These are phyloP conservation scores for Bhutanitis thaidina DNA, from an alignment of 2,888 invertebrate genomes.

Conservation along the genomic window DNA sequence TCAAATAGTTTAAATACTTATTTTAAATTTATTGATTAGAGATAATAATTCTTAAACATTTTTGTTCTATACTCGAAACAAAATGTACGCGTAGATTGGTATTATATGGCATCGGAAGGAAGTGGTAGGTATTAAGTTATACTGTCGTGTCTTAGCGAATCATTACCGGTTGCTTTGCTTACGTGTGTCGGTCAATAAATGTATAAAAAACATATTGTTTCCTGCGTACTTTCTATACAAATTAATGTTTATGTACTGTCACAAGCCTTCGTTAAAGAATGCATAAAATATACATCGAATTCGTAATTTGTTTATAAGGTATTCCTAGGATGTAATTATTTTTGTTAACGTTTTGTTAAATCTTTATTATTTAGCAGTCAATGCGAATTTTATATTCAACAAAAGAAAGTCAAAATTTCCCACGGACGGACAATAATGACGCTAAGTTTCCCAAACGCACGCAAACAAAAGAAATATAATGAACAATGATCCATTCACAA, in stretches of 20 bases:
- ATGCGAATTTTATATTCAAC: slow-evolving; percentile 1
- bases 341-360: too few relatives aligned
- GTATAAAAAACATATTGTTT: slow-evolving; percentile 53
- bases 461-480: slow-evolving; percentile 38
- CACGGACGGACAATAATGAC: slow-evolving; percentile 34
- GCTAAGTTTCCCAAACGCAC: slow-evolving; percentile 38
- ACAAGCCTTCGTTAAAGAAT: slow-evolving; percentile 9
- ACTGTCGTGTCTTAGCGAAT: slow-evolving; percentile 58
- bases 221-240: slow-evolving; percentile 55
- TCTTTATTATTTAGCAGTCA: too few relatives aligned
- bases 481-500: slow-evolving; percentile 63
- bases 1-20: slow-evolving; percentile 51
- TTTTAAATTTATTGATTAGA: slow-evolving; percentile 9
- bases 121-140: slow-evolving; percentile 67
- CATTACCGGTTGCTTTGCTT: slow-evolving; percentile 45
- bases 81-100: not conserved
- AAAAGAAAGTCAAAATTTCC: slow-evolving; percentile 24
- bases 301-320: not conserved
- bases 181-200: slow-evolving; percentile 22
- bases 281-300: not conserved
- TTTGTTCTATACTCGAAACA: not conserved
- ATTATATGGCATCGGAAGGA: slow-evolving; percentile 77
- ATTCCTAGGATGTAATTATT: too few relatives aligned
- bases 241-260: slow-evolving; percentile 49
- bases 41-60: not conserved